A percentile compares a stretch with the other conserved stretches of the same genome.
phyloP scores from a whole-genome alignment of 2,797 vertebrate species.

The Lagocephalus sceleratus region DNA sequence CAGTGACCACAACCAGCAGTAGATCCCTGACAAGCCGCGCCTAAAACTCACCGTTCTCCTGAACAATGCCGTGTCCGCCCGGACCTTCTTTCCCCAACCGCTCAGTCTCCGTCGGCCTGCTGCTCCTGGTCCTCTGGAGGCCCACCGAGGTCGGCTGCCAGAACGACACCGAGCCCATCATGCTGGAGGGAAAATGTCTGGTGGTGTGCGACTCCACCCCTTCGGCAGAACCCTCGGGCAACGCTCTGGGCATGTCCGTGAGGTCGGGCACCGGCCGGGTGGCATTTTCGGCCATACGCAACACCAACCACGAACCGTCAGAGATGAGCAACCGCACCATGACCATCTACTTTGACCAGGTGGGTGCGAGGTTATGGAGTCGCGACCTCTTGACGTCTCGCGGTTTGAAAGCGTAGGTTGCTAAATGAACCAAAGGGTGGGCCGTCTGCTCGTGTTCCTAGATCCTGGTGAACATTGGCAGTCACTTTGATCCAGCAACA shows the following conservation, averaged over 20 bases:
- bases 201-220: slow-evolving; percentile 81
- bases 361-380: slow-evolving; percentile 16
- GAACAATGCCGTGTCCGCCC: too few relatives aligned
- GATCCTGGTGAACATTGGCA: slow-evolving; percentile 78
- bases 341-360: slow-evolving; percentile 83
- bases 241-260: slow-evolving; percentile 79
- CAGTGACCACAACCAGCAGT: neutral
- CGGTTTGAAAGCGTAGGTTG: neutral
- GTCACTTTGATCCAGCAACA: slow-evolving; percentile 76
- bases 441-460: slow-evolving; percentile 15
- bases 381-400: neutral
- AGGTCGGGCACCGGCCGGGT: slow-evolving; percentile 74
- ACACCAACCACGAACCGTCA: slow-evolving; percentile 80
- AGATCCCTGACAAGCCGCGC: neutral
- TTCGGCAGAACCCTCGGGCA: slow-evolving; percentile 65
- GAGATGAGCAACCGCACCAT: slow-evolving; percentile 83
- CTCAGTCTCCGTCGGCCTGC: slow-evolving; percentile 34
- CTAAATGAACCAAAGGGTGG: too few relatives aligned
- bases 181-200: slow-evolving; percentile 80
- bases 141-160: slow-evolving; percentile 59
- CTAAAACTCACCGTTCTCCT: neutral
- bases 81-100: neutral
- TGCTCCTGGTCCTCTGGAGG: slow-evolving; percentile 40
- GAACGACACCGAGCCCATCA: slow-evolving; percentile 79
- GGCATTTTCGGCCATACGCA: slow-evolving; percentile 78